Conservation (phyloP, 2,797 vertebrate species). For the Brachyalestes nurse region DNA sequence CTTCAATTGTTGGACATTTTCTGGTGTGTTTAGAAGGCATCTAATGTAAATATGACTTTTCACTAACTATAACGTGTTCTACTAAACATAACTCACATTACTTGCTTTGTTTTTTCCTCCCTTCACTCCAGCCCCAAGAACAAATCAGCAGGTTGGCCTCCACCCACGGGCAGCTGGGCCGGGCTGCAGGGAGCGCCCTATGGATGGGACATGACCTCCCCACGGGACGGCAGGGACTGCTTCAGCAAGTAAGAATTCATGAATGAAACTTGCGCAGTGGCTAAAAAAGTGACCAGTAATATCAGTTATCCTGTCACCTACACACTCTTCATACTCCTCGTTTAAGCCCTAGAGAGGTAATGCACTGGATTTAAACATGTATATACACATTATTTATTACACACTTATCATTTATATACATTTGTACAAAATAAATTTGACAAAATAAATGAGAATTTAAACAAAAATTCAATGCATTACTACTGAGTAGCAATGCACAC, state of each 20-base stretch:
- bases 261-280: background rate
- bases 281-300: background rate
- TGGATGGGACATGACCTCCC: slow-evolving; percentile 89
- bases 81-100: too few relatives aligned
- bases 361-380: too few relatives aligned
- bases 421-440: too few relatives aligned
- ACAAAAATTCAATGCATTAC: too few relatives aligned
- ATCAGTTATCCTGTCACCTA: background rate
- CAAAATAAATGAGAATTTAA: too few relatives aligned
- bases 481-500: too few relatives aligned
- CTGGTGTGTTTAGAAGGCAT: too few relatives aligned
- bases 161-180: slow-evolving; percentile 88
- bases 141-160: slow-evolving; percentile 94
- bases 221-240: slow-evolving; percentile 89
- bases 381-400: too few relatives aligned
- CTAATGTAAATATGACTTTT: too few relatives aligned
- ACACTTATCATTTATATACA: too few relatives aligned
- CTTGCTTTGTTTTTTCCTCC: background rate
- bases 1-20: too few relatives aligned
- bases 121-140: slow-evolving; percentile 87
- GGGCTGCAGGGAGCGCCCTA: slow-evolving; percentile 90
- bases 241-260: slow-evolving; percentile 83
- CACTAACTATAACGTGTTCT: too few relatives aligned
- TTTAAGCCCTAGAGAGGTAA: background rate
- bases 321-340: background rate